Percentiles rank a stretch among this genome's conserved stretches.
These are phyloP conservation scores for Virgularia gustaviana DNA, from an alignment of 92 coral and sea anemone genomes.

Conservation along the genomic window DNA sequence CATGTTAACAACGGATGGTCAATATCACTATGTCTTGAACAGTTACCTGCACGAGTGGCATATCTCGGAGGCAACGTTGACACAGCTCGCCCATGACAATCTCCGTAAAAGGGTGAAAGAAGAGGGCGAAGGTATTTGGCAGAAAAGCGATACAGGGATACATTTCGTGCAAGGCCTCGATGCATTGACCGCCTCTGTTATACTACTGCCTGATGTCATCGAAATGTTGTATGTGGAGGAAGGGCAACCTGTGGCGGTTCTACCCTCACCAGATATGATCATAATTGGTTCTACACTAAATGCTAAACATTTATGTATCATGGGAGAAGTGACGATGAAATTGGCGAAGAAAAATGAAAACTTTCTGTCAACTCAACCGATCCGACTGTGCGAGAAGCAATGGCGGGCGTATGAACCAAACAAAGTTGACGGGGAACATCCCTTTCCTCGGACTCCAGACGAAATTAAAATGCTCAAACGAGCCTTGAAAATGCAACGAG, in stretches of 20 bases:
- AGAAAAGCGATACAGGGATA: constrained; percentile 71
- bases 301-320: constrained; percentile 74
- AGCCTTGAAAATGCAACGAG: constrained; percentile 25
- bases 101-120: constrained; percentile 60
- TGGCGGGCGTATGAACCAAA: constrained; percentile 65
- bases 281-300: constrained; percentile 76
- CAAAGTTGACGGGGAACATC: constrained; percentile 62
- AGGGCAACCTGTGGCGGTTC: constrained; percentile 65
- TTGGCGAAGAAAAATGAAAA: constrained; percentile 68
- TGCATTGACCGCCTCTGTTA: constrained; percentile 73
- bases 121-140: constrained; percentile 60
- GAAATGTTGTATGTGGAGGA: constrained; percentile 60
- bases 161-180: constrained; percentile 66
- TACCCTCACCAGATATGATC: constrained; percentile 72
- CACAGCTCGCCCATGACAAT: constrained; percentile 67
- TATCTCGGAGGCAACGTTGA: constrained; percentile 62
- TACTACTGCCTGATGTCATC: constrained; percentile 69
- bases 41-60: constrained; percentile 82
- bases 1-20: constrained; percentile 54
- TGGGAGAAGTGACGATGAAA: constrained; percentile 75
- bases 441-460: constrained; percentile 65
- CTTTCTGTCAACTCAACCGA: constrained; percentile 64
- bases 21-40: constrained; percentile 60
- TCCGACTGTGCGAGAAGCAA: constrained; percentile 60
- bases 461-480: constrained; percentile 65